Conservation (phyloP, 2,888 invertebrate species). For the Arenicola marina region DNA sequence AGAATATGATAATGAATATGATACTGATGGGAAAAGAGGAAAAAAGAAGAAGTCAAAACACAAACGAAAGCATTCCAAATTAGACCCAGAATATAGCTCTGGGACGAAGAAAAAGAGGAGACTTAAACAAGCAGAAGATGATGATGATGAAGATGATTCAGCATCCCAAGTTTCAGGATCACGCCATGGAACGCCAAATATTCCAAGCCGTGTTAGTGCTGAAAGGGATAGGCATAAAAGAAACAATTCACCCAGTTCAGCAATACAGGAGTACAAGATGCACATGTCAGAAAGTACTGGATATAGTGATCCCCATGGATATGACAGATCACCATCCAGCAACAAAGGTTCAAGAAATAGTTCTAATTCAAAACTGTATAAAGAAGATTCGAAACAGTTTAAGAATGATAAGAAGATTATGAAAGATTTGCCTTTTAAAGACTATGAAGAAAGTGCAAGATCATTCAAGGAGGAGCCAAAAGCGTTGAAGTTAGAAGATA, state of each 20-base stretch:
- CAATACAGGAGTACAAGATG: background rate
- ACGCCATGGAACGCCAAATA: no score
- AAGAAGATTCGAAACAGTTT: background rate
- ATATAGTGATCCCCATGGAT: no score
- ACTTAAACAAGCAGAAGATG: background rate
- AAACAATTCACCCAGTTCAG: background rate
- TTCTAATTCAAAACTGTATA: no score
- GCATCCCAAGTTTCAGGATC: background rate
- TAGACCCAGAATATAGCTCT: no score
- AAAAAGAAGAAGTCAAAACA: constrained; percentile 10
- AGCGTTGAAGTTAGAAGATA: no score
- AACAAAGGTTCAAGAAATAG: background rate
- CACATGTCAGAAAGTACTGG: background rate
- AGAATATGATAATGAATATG: background rate
- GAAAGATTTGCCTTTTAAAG: no score
- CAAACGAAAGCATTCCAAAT: constrained; percentile 4
- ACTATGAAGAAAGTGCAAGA: no score
- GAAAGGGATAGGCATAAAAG: background rate
- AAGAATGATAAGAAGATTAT: background rate
- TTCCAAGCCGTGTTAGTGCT: background rate
- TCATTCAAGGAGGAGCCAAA: no score
- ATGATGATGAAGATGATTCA: background rate
- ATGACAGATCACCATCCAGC: background rate
- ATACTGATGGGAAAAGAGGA: background rate
- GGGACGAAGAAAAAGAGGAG: no score